Evolutionary conservation across 2,113 vertebrate genomes (phyloP), one percentile per base, ranked within the genome.

Genomic region (Hepsetus odoe): DNA sequence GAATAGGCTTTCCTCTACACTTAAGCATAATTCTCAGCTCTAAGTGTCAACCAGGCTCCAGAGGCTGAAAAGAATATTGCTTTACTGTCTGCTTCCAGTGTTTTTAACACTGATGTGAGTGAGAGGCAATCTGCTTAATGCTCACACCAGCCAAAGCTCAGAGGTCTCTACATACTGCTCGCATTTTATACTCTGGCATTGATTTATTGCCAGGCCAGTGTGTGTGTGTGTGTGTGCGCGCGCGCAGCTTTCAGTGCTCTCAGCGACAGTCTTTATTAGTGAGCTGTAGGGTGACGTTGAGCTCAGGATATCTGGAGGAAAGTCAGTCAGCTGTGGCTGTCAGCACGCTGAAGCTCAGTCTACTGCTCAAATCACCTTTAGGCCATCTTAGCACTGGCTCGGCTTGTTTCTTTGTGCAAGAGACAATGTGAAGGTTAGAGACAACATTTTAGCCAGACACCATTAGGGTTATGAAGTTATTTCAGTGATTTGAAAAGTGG

Each of bases 241-340:
- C 38, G 67, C 12, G 24, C 35, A 28, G 32, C 33, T 42, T 76
- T 68, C 62, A 42, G 53, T 4, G 38, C 38, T 69, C 38, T 76
- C 62, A 76, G 61, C 67, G 61, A 67, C 73, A 65, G 59, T 66
- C 73, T 75, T 61, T 65, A 75, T 75, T 75, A 75, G 73, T 6
- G 5, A 22, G 44, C 59, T 65, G 73, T 51, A 24, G 20, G 35
- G 74, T 67, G 33, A 76, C 53, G 35, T 56, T 55, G 14, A 35
- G 8, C 74, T 67, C 33, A 42, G 74, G 49, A 76, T 62, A 76
- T 76, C 59, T 65, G 42, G 22, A 35, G 42, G 30, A 38, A 76
- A 76, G 59, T 53, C 73, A 65, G 59, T 75, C 73, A 51, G 12
- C 58, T 65, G 44, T 65, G 56, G 49, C 61, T 44, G 67, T 67